phyloP scores from a whole-genome alignment of 2,797 vertebrate species.

The Hybognathus amarus region DNA sequence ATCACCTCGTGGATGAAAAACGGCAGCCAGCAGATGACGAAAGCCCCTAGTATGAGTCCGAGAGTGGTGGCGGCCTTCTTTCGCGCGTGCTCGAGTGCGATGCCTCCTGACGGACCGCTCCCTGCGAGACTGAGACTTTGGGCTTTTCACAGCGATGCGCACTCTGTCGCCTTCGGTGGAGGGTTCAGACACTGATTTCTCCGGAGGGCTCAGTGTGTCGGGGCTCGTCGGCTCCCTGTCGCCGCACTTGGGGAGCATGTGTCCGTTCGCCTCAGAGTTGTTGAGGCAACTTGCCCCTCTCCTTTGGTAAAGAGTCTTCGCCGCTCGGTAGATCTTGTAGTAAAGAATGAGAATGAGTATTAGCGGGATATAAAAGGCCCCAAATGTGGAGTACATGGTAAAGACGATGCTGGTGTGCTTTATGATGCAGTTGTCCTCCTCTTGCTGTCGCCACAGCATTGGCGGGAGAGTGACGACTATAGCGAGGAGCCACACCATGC shows the following conservation, averaged over 20 bases:
- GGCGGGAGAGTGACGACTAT: conserved; percentile 94
- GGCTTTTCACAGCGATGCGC: conserved; percentile 75
- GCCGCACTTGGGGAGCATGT: conserved; percentile 82
- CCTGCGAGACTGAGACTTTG: conserved; percentile 78
- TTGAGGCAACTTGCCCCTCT: conserved; percentile 87
- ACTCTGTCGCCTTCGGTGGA: conserved; percentile 86
- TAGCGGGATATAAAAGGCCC: conserved; percentile 96
- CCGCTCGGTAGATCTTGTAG: conserved; percentile 96
- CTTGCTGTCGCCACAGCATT: conserved; percentile 89
- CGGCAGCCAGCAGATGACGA: conserved; percentile 97
- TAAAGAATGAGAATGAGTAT: conserved; percentile 96
- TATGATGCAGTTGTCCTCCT: conserved; percentile 90
- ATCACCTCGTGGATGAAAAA: conserved; percentile 98
- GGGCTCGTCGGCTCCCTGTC: conserved; percentile 81
- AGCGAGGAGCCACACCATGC: conserved; percentile 93
- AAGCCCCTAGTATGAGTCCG: conserved; percentile 94
- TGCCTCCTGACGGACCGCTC: conserved; percentile 87
- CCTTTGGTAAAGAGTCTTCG: conserved; percentile 92
- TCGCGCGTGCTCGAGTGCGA: conserved; percentile 90
- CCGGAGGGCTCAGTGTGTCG: conserved; percentile 79
- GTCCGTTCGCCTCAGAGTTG: conserved; percentile 87
- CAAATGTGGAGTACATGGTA: conserved; percentile 94
- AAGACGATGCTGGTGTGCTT: conserved; percentile 90
- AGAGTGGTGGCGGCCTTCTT: conserved; percentile 92
- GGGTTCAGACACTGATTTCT: conserved; percentile 91